phyloP scores from a whole-genome alignment of 2,888 invertebrate species.

The Rhingia rostrata region DNA sequence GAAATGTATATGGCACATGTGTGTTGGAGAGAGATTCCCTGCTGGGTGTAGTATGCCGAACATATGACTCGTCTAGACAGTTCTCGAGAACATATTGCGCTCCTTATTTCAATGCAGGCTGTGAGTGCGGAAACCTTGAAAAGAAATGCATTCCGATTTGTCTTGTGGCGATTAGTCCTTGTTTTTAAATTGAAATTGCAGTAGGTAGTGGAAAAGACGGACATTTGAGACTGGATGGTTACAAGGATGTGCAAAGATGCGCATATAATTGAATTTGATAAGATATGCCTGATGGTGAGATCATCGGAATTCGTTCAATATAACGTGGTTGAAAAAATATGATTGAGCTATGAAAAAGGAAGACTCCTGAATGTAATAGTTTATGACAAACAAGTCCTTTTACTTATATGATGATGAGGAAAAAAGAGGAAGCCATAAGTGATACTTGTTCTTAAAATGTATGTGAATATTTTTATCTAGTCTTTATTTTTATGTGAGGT shows the following conservation, averaged over 20 bases:
- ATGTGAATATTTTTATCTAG: no score
- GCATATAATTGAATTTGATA: not conserved
- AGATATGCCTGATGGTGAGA: not conserved
- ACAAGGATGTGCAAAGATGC: not conserved
- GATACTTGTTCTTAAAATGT: no score
- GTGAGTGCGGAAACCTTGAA: not conserved
- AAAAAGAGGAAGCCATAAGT: no score
- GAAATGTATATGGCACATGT: not conserved
- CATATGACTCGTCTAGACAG: constrained; percentile 65
- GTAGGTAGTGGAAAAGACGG: not conserved
- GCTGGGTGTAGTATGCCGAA: constrained; percentile 16
- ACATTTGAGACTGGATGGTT: not conserved
- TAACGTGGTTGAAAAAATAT: no score
- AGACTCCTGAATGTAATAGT: no score
- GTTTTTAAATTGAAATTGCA: not conserved
- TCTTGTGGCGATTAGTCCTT: constrained; percentile 1
- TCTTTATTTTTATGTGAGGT: no score
- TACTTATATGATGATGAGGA: no score
- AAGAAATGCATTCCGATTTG: constrained; percentile 26
- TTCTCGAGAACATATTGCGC: constrained; percentile 43
- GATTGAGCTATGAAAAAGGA: no score
- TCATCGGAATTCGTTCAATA: no score
- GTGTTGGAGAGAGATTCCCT: not conserved
- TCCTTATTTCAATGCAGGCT: constrained; percentile 16
- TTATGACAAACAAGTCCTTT: no score